Base-by-base conservation (phyloP, 2,113 vertebrate genomes). In the Pipra filicauda region DNA sequence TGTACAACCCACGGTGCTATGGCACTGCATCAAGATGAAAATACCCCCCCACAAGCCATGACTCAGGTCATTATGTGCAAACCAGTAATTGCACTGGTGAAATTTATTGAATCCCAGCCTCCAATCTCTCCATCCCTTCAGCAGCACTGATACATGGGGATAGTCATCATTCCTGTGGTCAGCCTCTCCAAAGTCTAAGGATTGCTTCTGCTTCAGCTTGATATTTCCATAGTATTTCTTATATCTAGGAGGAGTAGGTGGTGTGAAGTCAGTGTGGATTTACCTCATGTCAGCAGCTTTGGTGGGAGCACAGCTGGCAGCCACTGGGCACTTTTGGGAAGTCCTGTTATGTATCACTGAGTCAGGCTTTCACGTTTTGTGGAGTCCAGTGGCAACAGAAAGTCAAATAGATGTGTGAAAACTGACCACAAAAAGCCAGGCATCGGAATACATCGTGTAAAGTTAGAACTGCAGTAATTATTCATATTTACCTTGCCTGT, bases 11-110 rank as follows among this genome's bases (percentile, higher is more conserved):
- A 80, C 49, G 3, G 69, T 5, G 48, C 39, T 51, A 39, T 1
- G 0, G 65, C 62, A 55, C 61, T 66, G 43, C 6, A 3, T 54
- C 1, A 4, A 62, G 57, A 44, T 69, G 67, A 79, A 82, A 92
- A 88, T 28, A 77, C 41, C 2, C 65, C 33, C 85, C 52, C 61
- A 27, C 75, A 69, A 86, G 41, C 49, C 31, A 8, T 75, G 70
- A 91, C 75, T 96, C 88, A 84, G 72, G 85, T 59, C 61, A 94
- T 93, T 96, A 75, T 64, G 65, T 87, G 52, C 83, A 94, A 95
- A 88, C 15, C 61, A 75, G 49, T 92, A 87, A 75, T 86, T 37
- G 31, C 62, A 69, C 49, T 49, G 35, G 35, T 72, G 33, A 30
- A 31, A 72, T 82, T 95, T 91, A 70, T 69, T 5, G 5, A 88